phyloP scores from a whole-genome alignment of 2,888 invertebrate genomes.

The Acronicta leporina region DNA sequence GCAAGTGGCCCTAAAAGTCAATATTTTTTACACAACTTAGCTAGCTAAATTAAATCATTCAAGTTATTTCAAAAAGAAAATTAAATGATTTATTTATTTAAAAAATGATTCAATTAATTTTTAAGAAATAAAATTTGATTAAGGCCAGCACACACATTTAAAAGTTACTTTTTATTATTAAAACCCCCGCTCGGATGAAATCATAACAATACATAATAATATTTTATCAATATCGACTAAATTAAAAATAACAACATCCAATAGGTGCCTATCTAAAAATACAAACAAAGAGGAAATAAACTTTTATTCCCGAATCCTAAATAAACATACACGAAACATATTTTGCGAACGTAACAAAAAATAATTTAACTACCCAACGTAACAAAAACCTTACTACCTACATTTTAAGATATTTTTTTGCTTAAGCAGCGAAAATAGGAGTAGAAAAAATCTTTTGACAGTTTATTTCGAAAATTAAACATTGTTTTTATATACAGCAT shows the following conservation, averaged over 20 bases:
- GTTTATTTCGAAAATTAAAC: conserved; percentile 33
- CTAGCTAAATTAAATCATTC: too few species aligned
- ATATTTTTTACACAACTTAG: too few species aligned
- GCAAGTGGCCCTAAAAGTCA: too few species aligned
- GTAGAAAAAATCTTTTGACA: conserved; percentile 20
- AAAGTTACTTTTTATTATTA: too few species aligned
- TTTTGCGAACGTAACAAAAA: conserved; percentile 39
- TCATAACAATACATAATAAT: not conserved
- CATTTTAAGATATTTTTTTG: not conserved
- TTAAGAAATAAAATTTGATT: too few species aligned
- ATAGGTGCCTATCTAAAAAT: not conserved
- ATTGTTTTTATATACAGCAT: conserved; percentile 37
- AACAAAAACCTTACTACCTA: not conserved
- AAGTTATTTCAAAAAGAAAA: too few species aligned
- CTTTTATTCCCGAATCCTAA: conserved; percentile 9
- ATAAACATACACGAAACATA: conserved; percentile 11
- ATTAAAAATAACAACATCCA: not conserved
- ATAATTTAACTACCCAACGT: conserved; percentile 11
- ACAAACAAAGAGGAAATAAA: conserved; percentile 1
- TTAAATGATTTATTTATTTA: too few species aligned
- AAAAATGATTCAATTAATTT: too few species aligned
- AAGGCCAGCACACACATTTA: too few species aligned
- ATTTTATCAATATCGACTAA: not conserved
- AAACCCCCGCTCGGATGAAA: too few species aligned
- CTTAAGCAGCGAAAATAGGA: conserved; percentile 4